Base-by-base conservation (phyloP, 2,113 vertebrate genomes). In the Carlito syrichta region DNA sequence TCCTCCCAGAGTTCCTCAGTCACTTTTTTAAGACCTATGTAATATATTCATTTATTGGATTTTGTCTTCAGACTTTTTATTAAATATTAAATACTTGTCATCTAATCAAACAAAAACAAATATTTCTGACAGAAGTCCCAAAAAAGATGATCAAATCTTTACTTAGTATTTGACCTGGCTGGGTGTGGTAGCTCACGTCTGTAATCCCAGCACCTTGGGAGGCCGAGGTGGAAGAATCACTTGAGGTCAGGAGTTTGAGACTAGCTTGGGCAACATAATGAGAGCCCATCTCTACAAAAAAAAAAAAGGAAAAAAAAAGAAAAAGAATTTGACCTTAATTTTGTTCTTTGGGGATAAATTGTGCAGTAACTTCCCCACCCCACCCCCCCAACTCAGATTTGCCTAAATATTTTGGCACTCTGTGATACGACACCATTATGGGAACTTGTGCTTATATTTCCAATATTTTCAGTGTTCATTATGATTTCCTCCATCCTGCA, bases 281-380 rank as follows among this genome's bases (percentile, higher is more conserved):
- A n/a, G n/a, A n/a, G n/a, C n/a, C n/a, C n/a, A n/a, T n/a, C n/a
- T n/a, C n/a, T n/a, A n/a, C n/a, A n/a, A n/a, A n/a, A n/a, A n/a
- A n/a, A n/a, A n/a, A n/a, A n/a, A n/a, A n/a, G n/a, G n/a, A n/a
- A n/a, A n/a, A n/a, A n/a, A n/a, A n/a, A n/a, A n/a, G n/a, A n/a
- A n/a, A n/a, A n/a, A 97, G 83, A 91, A 78, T 94, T 68, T 95
- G 91, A 96, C 85, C 76, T n/a, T 96, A 86, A 63, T 98, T 96
- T 98, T 97, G 71, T 0, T 48, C 92, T 96, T 94, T 74, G 68
- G 50, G 66, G 58, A 68, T 82, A 50, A 52, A 48, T 7, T 6
- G 81, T 27, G 30, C 89, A 54, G 94, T 69, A 82, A 81, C 66
- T 6, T 2, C 45, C 52, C 89, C 96, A 38, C 86, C 74, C 89